These are phyloP conservation scores for Alcedo atthis DNA, from an alignment of 2,797 vertebrate genomes.

Conservation along the genomic window DNA sequence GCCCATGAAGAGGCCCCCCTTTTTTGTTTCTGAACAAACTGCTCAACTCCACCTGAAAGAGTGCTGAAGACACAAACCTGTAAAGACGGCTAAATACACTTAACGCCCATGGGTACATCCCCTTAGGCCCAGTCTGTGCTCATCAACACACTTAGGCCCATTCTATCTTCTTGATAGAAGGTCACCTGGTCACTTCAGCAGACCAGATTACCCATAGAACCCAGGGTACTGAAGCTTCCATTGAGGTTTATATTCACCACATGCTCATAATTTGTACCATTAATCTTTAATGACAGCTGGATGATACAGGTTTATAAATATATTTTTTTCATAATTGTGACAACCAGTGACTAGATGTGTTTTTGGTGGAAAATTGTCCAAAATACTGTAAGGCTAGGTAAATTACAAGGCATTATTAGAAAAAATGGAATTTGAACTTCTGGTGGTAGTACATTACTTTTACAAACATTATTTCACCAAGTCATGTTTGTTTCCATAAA, in stretches of 20 bases:
- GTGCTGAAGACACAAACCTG: accelerated
- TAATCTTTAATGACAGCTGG: conserved; percentile 63
- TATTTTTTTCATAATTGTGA: conserved; percentile 25
- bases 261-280: not conserved
- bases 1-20: not conserved
- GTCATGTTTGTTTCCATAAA: not conserved
- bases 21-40: not conserved
- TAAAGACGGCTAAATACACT: not conserved
- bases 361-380: conserved; percentile 54
- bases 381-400: conserved; percentile 69
- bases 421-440: conserved; percentile 17
- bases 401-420: conserved; percentile 70
- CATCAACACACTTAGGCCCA: not conserved
- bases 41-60: not conserved
- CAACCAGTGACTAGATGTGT: conserved; percentile 27
- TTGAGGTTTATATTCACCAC: not conserved
- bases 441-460: conserved; percentile 5
- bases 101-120: not conserved
- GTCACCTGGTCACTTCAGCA: not conserved
- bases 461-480: not conserved
- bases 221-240: not conserved
- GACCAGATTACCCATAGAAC: not conserved
- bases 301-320: conserved; percentile 65
- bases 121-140: not conserved
- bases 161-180: not conserved